Conservation (phyloP, 2,888 invertebrate species). For the Scelioninae gen. 2 region DNA sequence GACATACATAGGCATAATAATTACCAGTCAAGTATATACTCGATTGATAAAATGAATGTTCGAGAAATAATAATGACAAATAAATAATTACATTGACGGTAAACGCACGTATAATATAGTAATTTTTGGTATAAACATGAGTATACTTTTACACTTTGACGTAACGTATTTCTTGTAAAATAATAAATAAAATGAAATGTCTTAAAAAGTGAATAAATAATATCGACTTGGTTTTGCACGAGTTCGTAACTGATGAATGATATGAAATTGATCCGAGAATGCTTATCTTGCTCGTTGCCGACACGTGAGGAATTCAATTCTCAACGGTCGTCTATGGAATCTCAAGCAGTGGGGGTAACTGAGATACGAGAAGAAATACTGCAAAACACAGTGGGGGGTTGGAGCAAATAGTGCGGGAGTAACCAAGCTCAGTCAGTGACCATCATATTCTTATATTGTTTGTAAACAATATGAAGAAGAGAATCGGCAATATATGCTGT, state of each 20-base stretch:
- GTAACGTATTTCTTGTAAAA: too few relatives aligned
- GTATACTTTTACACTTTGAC: too few relatives aligned
- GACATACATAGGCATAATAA: too few relatives aligned
- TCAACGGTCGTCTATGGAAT: conserved; percentile 72
- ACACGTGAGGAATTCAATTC: conserved; percentile 73
- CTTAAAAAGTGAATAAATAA: too few relatives aligned
- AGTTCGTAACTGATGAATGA: conserved; percentile 20
- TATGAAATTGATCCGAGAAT: conserved; percentile 42
- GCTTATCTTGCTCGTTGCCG: conserved; percentile 58
- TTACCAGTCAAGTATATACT: too few relatives aligned
- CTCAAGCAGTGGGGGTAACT: conserved; percentile 63
- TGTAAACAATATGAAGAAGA: conserved; percentile 54
- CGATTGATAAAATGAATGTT: too few relatives aligned
- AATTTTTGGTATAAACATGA: too few relatives aligned
- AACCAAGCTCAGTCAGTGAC: conserved; percentile 38
- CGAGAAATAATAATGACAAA: too few relatives aligned
- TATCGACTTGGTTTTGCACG: neutral
- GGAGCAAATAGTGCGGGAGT: conserved; percentile 63
- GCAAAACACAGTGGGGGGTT: conserved; percentile 67
- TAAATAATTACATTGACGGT: too few relatives aligned
- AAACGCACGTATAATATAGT: too few relatives aligned
- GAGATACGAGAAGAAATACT: conserved; percentile 60
- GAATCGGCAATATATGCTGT: conserved; percentile 40
- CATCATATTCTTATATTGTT: conserved; percentile 53
- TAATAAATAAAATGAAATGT: too few relatives aligned